Evolutionary conservation across 2,888 invertebrate species (phyloP), one percentile per base, ranked within the genome.

Genomic region (Beris chalybata): DNA sequence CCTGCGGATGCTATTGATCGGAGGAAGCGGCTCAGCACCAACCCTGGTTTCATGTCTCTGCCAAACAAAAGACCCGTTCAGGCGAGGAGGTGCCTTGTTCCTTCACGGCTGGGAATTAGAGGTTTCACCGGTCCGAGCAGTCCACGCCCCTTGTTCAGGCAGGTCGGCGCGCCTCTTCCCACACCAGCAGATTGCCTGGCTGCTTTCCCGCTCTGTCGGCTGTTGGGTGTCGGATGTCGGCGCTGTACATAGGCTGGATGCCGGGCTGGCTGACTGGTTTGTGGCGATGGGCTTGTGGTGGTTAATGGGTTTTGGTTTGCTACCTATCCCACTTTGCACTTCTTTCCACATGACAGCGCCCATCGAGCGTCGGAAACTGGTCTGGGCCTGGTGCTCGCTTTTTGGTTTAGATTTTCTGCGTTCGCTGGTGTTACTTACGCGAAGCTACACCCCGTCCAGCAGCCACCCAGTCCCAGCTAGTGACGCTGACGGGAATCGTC

Each of bases 61-160:
- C 65, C 68, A 66, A 66, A 68, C 66, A 63, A 66, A 59, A 55
- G 52, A 53, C 15, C 44, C 47, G 54, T 31, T 54, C 63, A 65
- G 52, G 61, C 61, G 61, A 61, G 61, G 61, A 61, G 61, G 61
- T 38, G 61, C 61, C 32, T 61, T 43, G 61, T 48, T 5, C 45
- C 6, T 12, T 47, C 45, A 29, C 59, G 32, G 50, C 59, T 61
- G 61, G 50, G 55, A 59, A 69, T 67, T 69, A 67, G 67, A 69
- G 69, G 69, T 67, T 69, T 67, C 67, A 67, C 54, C 47, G 57
- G 53, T 52, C 9, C 32, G 48, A 58, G 48, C 54, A 58, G 48
- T 58, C 64, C 69, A 69, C 69, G 69, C 69, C 69, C 65, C 57
- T 65, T 66, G 65, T 66, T 50, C 58, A 65, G 69, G 22, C 69